Evolutionary conservation across 2,797 vertebrate genomes (phyloP).

Genomic region (Brachyrhaphis roseni): DNA sequence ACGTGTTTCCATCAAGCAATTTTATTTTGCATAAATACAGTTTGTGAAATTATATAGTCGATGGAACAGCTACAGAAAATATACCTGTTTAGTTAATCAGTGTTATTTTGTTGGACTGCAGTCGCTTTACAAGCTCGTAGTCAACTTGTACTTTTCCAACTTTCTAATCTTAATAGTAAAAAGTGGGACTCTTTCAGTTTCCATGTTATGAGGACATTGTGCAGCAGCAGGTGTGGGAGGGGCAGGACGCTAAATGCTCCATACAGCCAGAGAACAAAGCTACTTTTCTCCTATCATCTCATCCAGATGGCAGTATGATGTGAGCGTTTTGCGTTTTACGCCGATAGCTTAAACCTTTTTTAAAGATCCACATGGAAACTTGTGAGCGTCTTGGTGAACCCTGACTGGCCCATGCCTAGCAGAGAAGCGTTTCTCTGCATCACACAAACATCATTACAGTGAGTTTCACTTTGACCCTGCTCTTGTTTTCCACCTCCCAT

Average conservation of each 20-base stretch:
- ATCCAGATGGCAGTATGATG: background rate
- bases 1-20: too few relatives aligned
- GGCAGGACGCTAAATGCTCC: background rate
- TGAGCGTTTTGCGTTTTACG: background rate
- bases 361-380: too few relatives aligned
- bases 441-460: conserved; percentile 2
- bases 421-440: background rate
- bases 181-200: background rate
- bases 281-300: background rate
- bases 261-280: background rate
- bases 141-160: background rate
- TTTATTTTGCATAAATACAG: too few relatives aligned
- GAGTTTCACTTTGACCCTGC: conserved; percentile 19
- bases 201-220: background rate
- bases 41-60: too few relatives aligned
- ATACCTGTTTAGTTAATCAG: background rate
- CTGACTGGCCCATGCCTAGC: background rate
- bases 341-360: background rate
- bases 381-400: background rate
- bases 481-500: background rate
- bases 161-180: background rate
- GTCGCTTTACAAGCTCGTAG: background rate
- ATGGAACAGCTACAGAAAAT: background rate
- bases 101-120: background rate
- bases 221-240: background rate